phyloP scores from a whole-genome alignment of 92 coral and sea anemone species.

The Montipora capitata region DNA sequence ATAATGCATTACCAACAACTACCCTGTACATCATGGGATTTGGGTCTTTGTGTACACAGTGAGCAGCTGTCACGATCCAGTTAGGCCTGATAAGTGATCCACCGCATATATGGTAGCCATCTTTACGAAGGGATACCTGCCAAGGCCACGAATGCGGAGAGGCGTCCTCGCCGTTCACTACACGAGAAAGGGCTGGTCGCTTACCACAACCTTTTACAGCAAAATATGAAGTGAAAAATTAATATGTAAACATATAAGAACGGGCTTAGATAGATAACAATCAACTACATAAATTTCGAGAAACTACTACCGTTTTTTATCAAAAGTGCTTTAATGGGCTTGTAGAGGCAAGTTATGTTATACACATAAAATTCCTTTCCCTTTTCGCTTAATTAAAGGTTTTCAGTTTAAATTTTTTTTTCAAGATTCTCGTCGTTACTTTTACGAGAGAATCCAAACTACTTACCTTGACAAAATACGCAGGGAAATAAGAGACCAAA shows the following conservation, averaged over 20 bases:
- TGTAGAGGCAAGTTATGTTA: too few relatives aligned
- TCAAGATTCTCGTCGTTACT: too few relatives aligned
- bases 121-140: constrained; percentile 79
- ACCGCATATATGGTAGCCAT: constrained; percentile 81
- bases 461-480: constrained; percentile 11
- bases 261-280: too few relatives aligned
- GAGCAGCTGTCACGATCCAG: constrained; percentile 90
- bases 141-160: constrained; percentile 89
- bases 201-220: not conserved
- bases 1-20: constrained; percentile 48
- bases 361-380: too few relatives aligned
- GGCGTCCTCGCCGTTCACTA: constrained; percentile 87
- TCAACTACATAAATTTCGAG: too few relatives aligned
- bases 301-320: too few relatives aligned
- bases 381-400: too few relatives aligned
- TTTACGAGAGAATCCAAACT: too few relatives aligned
- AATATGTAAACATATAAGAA: too few relatives aligned
- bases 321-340: too few relatives aligned
- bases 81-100: constrained; percentile 79
- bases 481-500: not conserved
- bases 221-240: too few relatives aligned
- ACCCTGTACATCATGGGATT: constrained; percentile 68
- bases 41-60: constrained; percentile 71
- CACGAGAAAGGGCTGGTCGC: constrained; percentile 47
- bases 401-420: too few relatives aligned